Evolutionary conservation across 2,888 invertebrate genomes (phyloP).

Genomic region (Rambutsinella grinnellia): DNA sequence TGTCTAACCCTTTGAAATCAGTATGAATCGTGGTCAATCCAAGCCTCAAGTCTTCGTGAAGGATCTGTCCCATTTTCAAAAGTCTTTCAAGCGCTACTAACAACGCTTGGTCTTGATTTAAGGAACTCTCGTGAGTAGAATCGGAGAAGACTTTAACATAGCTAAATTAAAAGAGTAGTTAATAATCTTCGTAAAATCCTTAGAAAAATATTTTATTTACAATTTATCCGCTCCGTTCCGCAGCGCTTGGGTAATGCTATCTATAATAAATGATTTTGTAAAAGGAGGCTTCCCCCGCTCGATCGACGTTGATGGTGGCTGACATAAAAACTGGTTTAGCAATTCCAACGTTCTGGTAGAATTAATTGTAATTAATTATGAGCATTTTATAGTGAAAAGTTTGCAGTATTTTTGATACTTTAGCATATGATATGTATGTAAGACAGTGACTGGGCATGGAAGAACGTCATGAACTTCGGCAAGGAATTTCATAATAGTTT

Average conservation of each 20-base stretch:
- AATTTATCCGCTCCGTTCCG: constrained; percentile 49
- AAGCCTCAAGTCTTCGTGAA: constrained; percentile 46
- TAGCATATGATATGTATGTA: constrained; percentile 51
- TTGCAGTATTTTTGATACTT: too few species aligned
- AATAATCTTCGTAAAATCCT: not conserved
- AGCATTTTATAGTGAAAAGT: too few species aligned
- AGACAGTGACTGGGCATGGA: constrained; percentile 37
- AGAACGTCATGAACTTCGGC: constrained; percentile 41
- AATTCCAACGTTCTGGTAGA: constrained; percentile 29
- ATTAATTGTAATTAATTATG: not conserved
- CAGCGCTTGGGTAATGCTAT: constrained; percentile 24
- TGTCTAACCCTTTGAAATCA: constrained; percentile 47
- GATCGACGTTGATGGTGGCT: too few species aligned
- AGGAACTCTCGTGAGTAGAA: constrained; percentile 11
- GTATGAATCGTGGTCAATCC: constrained; percentile 33
- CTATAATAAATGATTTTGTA: not conserved
- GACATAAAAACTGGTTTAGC: constrained; percentile 19
- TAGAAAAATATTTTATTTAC: constrained; percentile 4
- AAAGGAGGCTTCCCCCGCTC: constrained; percentile 11
- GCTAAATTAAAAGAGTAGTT: constrained; percentile 3
- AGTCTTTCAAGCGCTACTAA: constrained; percentile 31
- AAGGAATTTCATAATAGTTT: constrained; percentile 28
- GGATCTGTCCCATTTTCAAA: constrained; percentile 44
- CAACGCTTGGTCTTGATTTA: constrained; percentile 8
- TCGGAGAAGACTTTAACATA: constrained; percentile 44